Evolutionary conservation across 2,888 invertebrate genomes (phyloP).

Genomic region (Trachelus stipa): DNA sequence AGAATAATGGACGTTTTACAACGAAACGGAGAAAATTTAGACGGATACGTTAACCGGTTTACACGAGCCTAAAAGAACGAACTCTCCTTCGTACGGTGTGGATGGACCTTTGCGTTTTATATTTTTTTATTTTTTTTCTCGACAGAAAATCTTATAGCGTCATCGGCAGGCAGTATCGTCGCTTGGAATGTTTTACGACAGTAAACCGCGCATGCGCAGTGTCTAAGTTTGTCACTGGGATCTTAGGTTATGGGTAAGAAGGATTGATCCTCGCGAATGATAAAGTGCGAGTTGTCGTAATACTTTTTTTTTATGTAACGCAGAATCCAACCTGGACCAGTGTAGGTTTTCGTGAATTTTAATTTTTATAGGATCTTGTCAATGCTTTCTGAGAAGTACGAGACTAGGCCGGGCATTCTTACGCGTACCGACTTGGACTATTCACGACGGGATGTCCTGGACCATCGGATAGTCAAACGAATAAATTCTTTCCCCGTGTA

Average conservation of each 20-base stretch:
- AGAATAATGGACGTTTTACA: too few relatives aligned
- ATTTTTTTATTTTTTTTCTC: too few relatives aligned
- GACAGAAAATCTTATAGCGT: too few relatives aligned
- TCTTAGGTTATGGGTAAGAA: not conserved
- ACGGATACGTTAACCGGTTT: too few relatives aligned
- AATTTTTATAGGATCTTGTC: not conserved
- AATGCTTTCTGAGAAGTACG: not conserved
- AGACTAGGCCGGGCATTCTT: not conserved
- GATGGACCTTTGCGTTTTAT: too few relatives aligned
- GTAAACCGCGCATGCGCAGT: too few relatives aligned
- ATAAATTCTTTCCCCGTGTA: constrained; percentile 2
- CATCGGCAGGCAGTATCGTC: too few relatives aligned
- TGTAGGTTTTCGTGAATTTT: not conserved
- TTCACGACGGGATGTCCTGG: constrained; percentile 4
- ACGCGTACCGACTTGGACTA: not conserved
- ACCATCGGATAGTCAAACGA: not conserved
- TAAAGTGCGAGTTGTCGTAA: not conserved
- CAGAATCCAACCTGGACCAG: not conserved
- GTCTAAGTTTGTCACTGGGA: not conserved
- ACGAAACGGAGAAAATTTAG: too few relatives aligned
- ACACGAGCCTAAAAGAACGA: too few relatives aligned
- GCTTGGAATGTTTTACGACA: too few relatives aligned
- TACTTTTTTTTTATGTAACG: not conserved
- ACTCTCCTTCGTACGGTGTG: too few relatives aligned
- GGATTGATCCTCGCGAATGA: not conserved